Base-by-base conservation (phyloP, 2,888 invertebrate species). In the Buathra laborator region DNA sequence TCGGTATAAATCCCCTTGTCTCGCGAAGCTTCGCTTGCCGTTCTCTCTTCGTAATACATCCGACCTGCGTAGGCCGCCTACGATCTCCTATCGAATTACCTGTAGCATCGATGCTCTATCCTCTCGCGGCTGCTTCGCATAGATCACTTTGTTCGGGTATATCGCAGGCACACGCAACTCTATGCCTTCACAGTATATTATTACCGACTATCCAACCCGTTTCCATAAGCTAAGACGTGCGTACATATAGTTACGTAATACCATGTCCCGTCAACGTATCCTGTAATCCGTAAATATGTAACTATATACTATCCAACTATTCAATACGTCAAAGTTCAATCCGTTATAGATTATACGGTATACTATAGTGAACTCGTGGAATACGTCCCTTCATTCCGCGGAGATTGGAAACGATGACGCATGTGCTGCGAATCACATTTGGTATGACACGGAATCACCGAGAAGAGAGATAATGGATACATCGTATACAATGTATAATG, bases 81-180 rank as follows among this genome's bases (percentile, higher is more conserved):
- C 81, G 81, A 83, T 82, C 84, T 83, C 78, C 83, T 86, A 82
- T 88, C 83, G 87, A 77, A 88, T 87, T 87, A 86, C 87, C 74
- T 75, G 29, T n/a, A 62, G 62, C 16, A 56, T 56, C 56, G 56
- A 16, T 9, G 46, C 56, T 56, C 56, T 16, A 56, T 56, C 56
- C 56, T 16, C 56, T 16, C 56, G 56, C 56, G 37, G 32, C 32
- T 29, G 37, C 62, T n/a, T n/a, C 7, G 37, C 56, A 24, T 56
- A 56, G 19, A 56, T 56, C 24, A 62, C 62, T 37, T 62, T 62
- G 62, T 37, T 62, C 32, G 7, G 29, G 14, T 37, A 37, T 62
- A 62, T 56, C 56, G 12, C 62, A 14, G 24, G 4, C 29, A 32
- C 29, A 29, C 29, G 19, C 56, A 56, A 4, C 24, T 24, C 19